Base-by-base conservation (phyloP, 2,113 vertebrate species). In the Embiotoca jacksoni region DNA sequence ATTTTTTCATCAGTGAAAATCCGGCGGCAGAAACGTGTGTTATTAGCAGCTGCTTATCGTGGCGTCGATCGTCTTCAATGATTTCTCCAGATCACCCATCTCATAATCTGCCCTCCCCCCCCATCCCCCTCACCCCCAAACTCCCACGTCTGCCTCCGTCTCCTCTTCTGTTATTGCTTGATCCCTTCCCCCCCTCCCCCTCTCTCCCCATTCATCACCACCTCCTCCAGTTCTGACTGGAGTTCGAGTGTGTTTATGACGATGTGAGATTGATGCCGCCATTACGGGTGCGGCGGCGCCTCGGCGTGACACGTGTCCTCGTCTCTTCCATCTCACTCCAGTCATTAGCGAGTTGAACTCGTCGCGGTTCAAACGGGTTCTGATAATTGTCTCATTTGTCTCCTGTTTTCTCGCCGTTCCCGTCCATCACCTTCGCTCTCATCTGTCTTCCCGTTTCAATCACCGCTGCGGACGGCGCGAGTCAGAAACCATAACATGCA, bases 21-120 rank as follows among this genome's bases (percentile, higher is more conserved):
- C 49, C 41, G 5, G 41, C 44, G 50, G 53, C 1, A 46, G n/a
- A 73, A 80, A 53, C 80, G 71, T 70, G 72, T 79, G 81, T 57
- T 61, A 75, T 56, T 71, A 77, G 68, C 78, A 80, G 65, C 73
- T 78, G 71, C 23, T 78, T 78, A 75, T 58, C 14, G 4, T 30
- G 23, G 11, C 15, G 14, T 46, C 5, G 15, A 59, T 31, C 56
- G 53, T 81, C 83, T 86, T 78, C 41, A 77, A 68, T 72, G 68
- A 72, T 15, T 70, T 75, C 54, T 52, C 15, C 62, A 61, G 62
- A 52, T 74, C 52, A 58, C 16, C 61, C 5, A 6, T 49, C 13
- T 50, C 7, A 52, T 64, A 39, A 66, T 59, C 66, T 46, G 47
- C 46, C 23, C 23, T 39, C 10, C 56, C 56, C 32, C 16, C 50